phyloP scores from a whole-genome alignment of 2,797 vertebrate species.

The Trachurus trachurus region DNA sequence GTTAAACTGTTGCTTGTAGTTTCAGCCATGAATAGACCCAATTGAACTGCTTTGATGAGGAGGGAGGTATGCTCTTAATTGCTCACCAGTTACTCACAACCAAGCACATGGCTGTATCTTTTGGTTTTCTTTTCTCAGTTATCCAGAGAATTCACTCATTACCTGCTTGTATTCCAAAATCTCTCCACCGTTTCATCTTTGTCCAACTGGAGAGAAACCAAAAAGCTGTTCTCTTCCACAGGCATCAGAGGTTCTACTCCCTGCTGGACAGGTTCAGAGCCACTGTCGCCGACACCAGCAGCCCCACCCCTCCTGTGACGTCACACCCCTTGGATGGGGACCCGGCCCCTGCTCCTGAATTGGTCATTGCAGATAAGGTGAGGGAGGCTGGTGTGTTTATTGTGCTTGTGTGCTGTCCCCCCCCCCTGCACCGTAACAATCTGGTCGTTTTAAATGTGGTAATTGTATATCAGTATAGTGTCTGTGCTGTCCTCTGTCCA shows the following conservation, averaged over 20 bases:
- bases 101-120: background rate
- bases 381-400: constrained; percentile 22
- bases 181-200: background rate
- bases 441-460: too few species aligned
- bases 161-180: too few species aligned
- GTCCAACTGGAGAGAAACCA: background rate
- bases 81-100: background rate
- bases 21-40: background rate
- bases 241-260: constrained; percentile 98
- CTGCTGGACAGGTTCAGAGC: constrained; percentile 97
- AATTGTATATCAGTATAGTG: too few species aligned
- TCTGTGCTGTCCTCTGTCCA: too few species aligned
- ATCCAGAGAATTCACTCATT: background rate
- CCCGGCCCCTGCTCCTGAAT: constrained; percentile 89
- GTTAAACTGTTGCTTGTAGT: background rate
- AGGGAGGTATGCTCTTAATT: background rate
- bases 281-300: constrained; percentile 88
- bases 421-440: too few species aligned
- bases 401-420: too few species aligned
- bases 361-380: constrained; percentile 92
- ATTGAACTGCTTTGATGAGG: background rate
- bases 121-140: background rate
- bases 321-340: constrained; percentile 94
- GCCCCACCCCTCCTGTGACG: constrained; percentile 90
- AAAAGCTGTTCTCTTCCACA: constrained; percentile 66